Evolutionary conservation across 2,888 invertebrate genomes (phyloP), one percentile per base, ranked within the genome.

Genomic region (Tineola bisselliella): DNA sequence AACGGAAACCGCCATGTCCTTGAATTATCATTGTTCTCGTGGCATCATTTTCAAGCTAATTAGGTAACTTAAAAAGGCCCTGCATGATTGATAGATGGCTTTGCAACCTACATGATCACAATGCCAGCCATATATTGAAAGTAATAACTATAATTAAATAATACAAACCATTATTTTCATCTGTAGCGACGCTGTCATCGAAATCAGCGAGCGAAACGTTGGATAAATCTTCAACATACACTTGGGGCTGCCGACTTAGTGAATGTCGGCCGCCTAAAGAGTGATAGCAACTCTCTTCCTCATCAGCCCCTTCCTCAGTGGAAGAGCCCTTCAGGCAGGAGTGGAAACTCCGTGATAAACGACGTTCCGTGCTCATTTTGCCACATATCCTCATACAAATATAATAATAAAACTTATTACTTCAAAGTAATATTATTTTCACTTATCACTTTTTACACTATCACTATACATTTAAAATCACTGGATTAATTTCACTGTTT

Each of bases 321-420:
- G 87, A 86, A 63, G 88, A 87, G 43, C 91, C 91, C 67, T 91
- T 89, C 67, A 91, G 84, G 70, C 91, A 91, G 63, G 91, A 91
- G 80, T 91, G 91, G 75, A 91, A 91, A 72, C 91, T 91, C 74
- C 91, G 87, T 59, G 90, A 91, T 65, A 90, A 86, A 63, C 91
- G 87, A 65, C 90, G 81, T 72, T 88, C 88, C 72, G 87, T 86
- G 68, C 87, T 87, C 88, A 88, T 88, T 68, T 67, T 84, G 76
- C 77, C 71, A 74, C 86, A 86, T 84, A 73, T 82, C 84, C 77
- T 54, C 54, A 54, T 54, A 25, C 18, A 54, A 54, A 54, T 25
- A 15, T 10, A 48, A 10, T 38, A 48, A 48, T n/a, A 12, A 12
- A 25, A 54, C 54, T 54, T 54, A 54, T 17, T 25, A 8, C 18